phyloP scores from a whole-genome alignment of 1,140 invertebrate species.

The Drosophila bifasciata region DNA sequence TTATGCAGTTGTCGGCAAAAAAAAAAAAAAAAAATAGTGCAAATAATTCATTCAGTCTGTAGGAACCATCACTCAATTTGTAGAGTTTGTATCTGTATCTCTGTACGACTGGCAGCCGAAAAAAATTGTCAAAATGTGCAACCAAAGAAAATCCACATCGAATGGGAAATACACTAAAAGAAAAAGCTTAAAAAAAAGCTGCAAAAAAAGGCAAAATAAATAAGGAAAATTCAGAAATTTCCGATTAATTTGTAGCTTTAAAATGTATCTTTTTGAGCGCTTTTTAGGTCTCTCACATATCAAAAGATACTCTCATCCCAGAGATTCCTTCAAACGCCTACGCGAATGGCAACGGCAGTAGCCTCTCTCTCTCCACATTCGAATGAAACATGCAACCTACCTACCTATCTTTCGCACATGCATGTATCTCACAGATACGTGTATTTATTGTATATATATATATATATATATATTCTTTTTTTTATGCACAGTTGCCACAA shows the following conservation, averaged over 20 bases:
- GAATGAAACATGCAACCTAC: constrained; percentile 1
- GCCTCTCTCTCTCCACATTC: neutral
- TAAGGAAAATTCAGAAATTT: too few species aligned
- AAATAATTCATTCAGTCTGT: constrained; percentile 8
- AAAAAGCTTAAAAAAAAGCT: neutral
- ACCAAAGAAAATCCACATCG: neutral
- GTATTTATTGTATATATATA: constrained; percentile 10
- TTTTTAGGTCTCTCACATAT: too few species aligned
- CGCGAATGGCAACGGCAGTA: constrained; percentile 25
- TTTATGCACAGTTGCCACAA: constrained; percentile 45
- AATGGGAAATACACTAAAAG: constrained; percentile 22
- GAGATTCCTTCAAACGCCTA: constrained; percentile 34
- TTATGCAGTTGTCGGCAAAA: constrained; percentile 4
- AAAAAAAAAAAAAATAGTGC: constrained; percentile 7
- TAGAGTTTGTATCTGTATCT: constrained; percentile 32
- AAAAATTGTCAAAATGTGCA: constrained; percentile 45
- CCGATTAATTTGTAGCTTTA: neutral
- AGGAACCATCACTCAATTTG: constrained; percentile 59
- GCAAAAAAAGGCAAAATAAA: too few species aligned
- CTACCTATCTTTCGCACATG: neutral
- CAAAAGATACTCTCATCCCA: too few species aligned
- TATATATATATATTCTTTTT: constrained; percentile 24
- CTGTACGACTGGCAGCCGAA: constrained; percentile 19
- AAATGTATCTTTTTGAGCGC: neutral
- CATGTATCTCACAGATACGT: constrained; percentile 15